phyloP scores from a whole-genome alignment of 2,888 invertebrate species.

The Drosophila austrosaltans region DNA sequence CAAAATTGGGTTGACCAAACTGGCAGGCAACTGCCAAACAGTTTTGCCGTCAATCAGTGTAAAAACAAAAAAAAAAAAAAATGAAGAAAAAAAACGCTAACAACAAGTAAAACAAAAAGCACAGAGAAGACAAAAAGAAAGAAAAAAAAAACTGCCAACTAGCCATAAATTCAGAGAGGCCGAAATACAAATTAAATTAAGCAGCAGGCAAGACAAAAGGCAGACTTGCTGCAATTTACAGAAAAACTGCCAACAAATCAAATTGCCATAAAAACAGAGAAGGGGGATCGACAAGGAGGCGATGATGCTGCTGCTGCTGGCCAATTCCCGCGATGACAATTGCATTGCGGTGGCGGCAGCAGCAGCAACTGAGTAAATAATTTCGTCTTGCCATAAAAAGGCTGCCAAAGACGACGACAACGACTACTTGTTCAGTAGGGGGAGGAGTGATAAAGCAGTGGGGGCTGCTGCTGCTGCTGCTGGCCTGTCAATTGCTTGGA shows the following conservation, averaged over 20 bases:
- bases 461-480: conserved; percentile 11
- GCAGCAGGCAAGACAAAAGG: conserved; percentile 61
- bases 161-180: conserved; percentile 61
- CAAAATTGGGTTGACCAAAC: conserved; percentile 37
- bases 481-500: conserved; percentile 73
- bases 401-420: conserved; percentile 32
- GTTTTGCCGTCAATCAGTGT: conserved; percentile 43
- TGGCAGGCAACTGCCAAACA: conserved; percentile 22
- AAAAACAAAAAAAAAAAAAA: neutral
- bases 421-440: conserved; percentile 25
- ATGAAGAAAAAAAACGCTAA: neutral
- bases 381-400: conserved; percentile 75
- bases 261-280: conserved; percentile 68
- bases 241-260: conserved; percentile 68
- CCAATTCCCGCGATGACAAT: conserved; percentile 75
- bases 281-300: conserved; percentile 20
- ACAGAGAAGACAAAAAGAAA: neutral
- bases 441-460: conserved; percentile 35
- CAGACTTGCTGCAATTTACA: conserved; percentile 63
- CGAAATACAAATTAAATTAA: conserved; percentile 72
- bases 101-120: conserved; percentile 37
- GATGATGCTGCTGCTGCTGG: conserved; percentile 40
- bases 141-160: conserved; percentile 62
- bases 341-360: conserved; percentile 64
- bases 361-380: conserved; percentile 66